A percentile compares a stretch with the other conserved stretches of the same genome.
These are phyloP conservation scores for Myotis pilosus DNA, from an alignment of 2,797 vertebrate genomes.

Conservation along the genomic window DNA sequence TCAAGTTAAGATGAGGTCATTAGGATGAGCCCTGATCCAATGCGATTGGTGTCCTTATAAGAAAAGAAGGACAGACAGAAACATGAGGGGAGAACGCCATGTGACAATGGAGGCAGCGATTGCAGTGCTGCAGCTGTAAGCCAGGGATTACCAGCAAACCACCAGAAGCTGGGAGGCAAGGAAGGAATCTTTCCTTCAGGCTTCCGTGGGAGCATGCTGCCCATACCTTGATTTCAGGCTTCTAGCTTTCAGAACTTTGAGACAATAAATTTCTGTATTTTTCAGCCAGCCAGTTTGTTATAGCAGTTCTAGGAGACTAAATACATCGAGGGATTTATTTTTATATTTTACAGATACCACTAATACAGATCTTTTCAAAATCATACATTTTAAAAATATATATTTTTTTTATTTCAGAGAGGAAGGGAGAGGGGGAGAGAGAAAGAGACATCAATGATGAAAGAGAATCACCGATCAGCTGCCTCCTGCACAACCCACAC, in stretches of 20 bases:
- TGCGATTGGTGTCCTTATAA: neutral
- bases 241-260: neutral
- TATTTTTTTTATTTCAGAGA: too few relatives aligned
- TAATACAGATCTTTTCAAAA: slow-evolving; percentile 25
- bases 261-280: neutral
- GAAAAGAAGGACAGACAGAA: neutral
- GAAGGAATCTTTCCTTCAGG: neutral
- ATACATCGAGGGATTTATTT: neutral
- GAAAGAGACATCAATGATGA: too few relatives aligned
- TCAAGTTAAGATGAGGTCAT: slow-evolving; percentile 17
- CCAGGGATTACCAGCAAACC: neutral
- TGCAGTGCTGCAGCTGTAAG: neutral
- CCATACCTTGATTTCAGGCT: slow-evolving; percentile 7
- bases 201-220: neutral
- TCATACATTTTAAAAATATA: neutral
- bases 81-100: neutral
- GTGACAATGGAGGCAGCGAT: neutral
- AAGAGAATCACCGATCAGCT: too few relatives aligned
- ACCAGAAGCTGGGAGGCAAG: neutral
- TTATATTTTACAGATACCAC: neutral
- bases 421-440: too few relatives aligned
- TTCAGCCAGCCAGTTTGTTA: neutral
- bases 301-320: neutral
- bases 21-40: neutral
- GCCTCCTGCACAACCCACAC: too few relatives aligned